Percentiles rank a stretch among this genome's conserved stretches.
Conservation (phyloP, 2,888 invertebrate species). For the Frankliniella intonsa region DNA sequence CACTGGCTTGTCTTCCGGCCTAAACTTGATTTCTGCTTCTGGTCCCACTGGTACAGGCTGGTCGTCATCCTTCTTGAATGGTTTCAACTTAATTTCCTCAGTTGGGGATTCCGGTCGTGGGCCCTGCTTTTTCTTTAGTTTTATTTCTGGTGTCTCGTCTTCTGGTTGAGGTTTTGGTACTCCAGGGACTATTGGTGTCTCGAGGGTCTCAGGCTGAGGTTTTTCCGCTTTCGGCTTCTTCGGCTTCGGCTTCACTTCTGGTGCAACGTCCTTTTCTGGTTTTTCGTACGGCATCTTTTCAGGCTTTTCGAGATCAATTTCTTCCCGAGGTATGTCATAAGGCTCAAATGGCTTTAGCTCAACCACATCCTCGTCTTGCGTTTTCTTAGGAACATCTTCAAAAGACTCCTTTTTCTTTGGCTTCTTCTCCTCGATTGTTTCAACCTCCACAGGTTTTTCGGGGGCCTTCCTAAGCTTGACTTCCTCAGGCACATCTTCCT, state of each 20-base stretch:
- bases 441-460: constrained; percentile 29
- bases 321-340: background rate
- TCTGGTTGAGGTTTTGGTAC: constrained; percentile 31
- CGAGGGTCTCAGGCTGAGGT: constrained; percentile 27
- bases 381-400: constrained; percentile 46
- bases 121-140: constrained; percentile 32
- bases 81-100: constrained; percentile 28
- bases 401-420: constrained; percentile 43
- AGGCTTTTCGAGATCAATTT: background rate
- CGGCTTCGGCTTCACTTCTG: constrained; percentile 35
- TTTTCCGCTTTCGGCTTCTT: constrained; percentile 30
- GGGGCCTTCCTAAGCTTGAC: constrained; percentile 30
- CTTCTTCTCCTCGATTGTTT: constrained; percentile 35
- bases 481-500: constrained; percentile 30
- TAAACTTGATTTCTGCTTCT: background rate
- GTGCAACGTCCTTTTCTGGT: constrained; percentile 37
- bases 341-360: constrained; percentile 35
- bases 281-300: constrained; percentile 24
- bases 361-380: constrained; percentile 42
- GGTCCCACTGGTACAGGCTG: constrained; percentile 25
- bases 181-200: constrained; percentile 27
- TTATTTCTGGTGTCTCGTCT: constrained; percentile 29
- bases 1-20: background rate
- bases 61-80: constrained; percentile 27
- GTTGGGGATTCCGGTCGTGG: constrained; percentile 28